Evolutionary conservation across 2,888 invertebrate species (phyloP).

Genomic region (Caenorhabditis panamensis): DNA sequence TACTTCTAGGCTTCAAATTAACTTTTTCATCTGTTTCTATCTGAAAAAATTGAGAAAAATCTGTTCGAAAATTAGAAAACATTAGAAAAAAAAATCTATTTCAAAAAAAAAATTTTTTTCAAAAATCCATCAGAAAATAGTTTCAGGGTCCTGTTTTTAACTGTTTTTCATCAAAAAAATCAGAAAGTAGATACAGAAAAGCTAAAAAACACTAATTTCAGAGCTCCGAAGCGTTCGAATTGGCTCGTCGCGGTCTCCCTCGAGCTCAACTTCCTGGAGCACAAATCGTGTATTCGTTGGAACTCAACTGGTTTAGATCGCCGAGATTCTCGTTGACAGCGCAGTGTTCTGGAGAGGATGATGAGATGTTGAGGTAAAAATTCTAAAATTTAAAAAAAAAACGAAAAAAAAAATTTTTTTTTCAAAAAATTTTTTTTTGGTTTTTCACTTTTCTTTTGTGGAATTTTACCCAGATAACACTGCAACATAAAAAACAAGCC

Average conservation of each 20-base stretch:
- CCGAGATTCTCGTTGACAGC: slow-evolving; percentile 93
- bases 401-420: no score
- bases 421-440: not conserved
- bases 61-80: not conserved
- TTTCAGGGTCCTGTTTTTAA: no score
- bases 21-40: no score
- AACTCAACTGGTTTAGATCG: slow-evolving; percentile 88
- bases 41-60: not conserved
- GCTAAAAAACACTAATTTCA: slow-evolving; percentile 27
- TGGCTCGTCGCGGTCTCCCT: slow-evolving; percentile 89
- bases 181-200: no score
- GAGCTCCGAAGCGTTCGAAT: slow-evolving; percentile 91
- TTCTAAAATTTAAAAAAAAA: not conserved
- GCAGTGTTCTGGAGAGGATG: slow-evolving; percentile 90
- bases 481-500: no score
- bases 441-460: not conserved
- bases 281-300: slow-evolving; percentile 90
- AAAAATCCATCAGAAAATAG: no score
- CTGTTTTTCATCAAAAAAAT: not conserved
- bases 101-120: no score
- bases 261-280: slow-evolving; percentile 86
- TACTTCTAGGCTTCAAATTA: no score
- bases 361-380: slow-evolving; percentile 85
- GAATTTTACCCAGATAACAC: no score
- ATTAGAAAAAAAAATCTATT: no score